A percentile compares a stretch with the other conserved stretches of the same genome.
Evolutionary conservation across 2,797 vertebrate genomes (phyloP).

Genomic region (Petrocephalus schoutedeni): DNA sequence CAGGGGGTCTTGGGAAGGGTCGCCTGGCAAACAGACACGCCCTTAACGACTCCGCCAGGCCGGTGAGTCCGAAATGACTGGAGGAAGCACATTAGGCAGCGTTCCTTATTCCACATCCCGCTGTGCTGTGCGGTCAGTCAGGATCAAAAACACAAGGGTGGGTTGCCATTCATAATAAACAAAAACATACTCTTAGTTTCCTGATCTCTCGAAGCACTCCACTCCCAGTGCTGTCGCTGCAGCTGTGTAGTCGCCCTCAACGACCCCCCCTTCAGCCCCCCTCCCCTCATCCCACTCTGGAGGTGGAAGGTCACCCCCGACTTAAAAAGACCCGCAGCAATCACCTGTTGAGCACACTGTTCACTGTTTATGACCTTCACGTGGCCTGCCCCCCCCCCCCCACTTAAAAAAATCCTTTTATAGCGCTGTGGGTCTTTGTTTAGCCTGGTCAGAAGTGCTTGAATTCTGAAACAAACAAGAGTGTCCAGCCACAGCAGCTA

Average conservation of each 20-base stretch:
- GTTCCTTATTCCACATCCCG: too few relatives aligned
- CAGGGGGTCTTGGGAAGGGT: conserved; percentile 18
- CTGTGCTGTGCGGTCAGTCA: not conserved
- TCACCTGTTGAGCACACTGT: conserved; percentile 11
- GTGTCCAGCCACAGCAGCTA: not conserved
- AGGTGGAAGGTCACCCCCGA: not conserved
- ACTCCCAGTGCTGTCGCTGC: not conserved
- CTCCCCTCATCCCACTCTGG: not conserved
- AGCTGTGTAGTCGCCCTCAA: not conserved
- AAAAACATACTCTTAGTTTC: not conserved
- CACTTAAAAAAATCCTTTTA: not conserved
- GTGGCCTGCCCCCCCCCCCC: not conserved
- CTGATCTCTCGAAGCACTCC: not conserved
- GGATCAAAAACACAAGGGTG: not conserved
- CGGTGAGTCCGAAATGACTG: not conserved
- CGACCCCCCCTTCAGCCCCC: not conserved
- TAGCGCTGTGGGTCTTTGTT: not conserved
- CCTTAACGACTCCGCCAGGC: conserved; percentile 21
- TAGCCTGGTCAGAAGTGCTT: not conserved
- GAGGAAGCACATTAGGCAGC: not conserved
- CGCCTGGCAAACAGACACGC: conserved; percentile 22
- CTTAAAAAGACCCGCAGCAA: not conserved
- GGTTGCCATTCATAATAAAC: not conserved
- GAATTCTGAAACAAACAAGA: not conserved
- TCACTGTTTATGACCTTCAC: not conserved